Base-by-base conservation (phyloP, 2,888 invertebrate species). In the Acronicta leporina region DNA sequence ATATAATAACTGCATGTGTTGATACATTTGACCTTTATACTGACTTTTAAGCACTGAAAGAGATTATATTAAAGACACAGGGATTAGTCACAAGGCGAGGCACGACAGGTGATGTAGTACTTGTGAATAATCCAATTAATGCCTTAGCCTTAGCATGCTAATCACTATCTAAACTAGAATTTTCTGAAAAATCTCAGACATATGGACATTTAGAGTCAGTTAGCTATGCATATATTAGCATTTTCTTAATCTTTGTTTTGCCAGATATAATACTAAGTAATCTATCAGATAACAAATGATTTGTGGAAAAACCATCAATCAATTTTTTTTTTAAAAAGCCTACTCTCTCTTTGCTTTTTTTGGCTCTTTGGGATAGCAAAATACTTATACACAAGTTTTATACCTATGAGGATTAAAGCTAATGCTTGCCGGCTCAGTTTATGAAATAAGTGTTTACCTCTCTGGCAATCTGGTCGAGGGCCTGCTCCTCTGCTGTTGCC, bases 401-500 rank as follows among this genome's bases (percentile, higher is more conserved):
- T 5, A 11, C 33, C 11, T 33, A 33, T 4, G 11, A 30, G 33
- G 8, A 11, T 33, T 33, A 33, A 10, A 11, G 33, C 10, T 5
- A 33, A 11, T 11, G 33, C 10, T 33, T 11, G 4, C 10, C 10
- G 2, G 10, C 11, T 33, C 0, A 1, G 10, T 33, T 38, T 1
- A 25, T 13, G 7, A 40, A 11, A 11, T 33, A 42, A 11, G 15
- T 49, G 47, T 91, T 77, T 5, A 99, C 99, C 97, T 99, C 99
- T 95, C 98, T 98, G 53, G 99, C 99, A 79, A 99, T 99, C 94
- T 98, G 98, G 94, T 99, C 99, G 61, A 99, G 96, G 50, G 99
- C 99, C 90, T 99, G 98, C 94, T 99, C 99, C 94, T 99, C 99
- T n/a, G 98, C 99, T 52, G 98, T 97, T 83, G 98, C 97, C 92